These are phyloP conservation scores for Drosophila siamana DNA, from an alignment of 2,888 invertebrate genomes.

Conservation along the genomic window DNA sequence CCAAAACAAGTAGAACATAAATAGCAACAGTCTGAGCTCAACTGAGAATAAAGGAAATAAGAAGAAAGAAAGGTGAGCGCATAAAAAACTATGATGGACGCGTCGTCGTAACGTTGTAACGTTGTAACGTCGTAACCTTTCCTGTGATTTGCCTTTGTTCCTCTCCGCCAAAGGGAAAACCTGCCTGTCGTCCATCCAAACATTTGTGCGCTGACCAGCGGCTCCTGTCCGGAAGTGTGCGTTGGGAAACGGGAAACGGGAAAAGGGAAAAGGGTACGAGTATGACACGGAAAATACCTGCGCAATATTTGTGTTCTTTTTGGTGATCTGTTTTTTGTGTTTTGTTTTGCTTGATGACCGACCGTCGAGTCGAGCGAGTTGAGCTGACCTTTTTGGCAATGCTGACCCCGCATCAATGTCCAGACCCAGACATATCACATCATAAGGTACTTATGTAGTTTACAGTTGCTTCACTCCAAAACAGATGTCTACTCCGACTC, in stretches of 20 bases:
- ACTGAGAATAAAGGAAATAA: not conserved
- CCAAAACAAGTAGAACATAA: conserved; percentile 42
- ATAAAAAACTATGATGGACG: conserved; percentile 42
- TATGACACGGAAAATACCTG: conserved; percentile 51
- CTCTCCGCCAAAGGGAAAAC: conserved; percentile 21
- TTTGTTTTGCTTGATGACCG: conserved; percentile 21
- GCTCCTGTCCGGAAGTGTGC: conserved; percentile 25
- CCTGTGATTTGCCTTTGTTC: conserved; percentile 43
- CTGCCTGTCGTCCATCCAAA: not conserved
- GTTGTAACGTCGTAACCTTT: not conserved
- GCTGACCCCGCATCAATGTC: conserved; percentile 26
- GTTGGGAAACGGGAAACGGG: conserved; percentile 45
- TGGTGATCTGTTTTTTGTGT: conserved; percentile 11
- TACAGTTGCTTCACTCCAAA: conserved; percentile 33
- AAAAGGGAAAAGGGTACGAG: too few relatives aligned
- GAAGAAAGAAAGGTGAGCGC: conserved; percentile 27
- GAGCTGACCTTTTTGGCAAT: conserved; percentile 8
- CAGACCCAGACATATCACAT: conserved; percentile 54
- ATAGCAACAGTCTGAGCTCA: conserved; percentile 27
- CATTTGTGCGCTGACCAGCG: conserved; percentile 33
- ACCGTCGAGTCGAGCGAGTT: conserved; percentile 11
- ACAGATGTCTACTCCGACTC: not conserved
- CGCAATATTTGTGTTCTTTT: conserved; percentile 9
- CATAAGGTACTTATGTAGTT: conserved; percentile 51
- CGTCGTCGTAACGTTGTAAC: conserved; percentile 42